Conservation (phyloP, 2,113 vertebrate species). For the Brachyhypopomus occidentalis region DNA sequence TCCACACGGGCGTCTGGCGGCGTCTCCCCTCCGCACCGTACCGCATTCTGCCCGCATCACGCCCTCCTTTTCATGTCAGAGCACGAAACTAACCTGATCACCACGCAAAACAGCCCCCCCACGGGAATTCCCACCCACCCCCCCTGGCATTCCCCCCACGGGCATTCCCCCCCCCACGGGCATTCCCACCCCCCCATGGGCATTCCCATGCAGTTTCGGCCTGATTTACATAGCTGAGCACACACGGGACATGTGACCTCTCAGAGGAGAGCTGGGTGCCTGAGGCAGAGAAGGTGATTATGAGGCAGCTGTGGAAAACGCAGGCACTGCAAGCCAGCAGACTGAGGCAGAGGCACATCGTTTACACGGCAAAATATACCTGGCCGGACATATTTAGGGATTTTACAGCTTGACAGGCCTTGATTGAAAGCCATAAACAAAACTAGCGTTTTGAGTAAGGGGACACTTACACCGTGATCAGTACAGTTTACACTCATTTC, state of each 20-base stretch:
- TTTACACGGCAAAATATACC: slow-evolving; percentile 19
- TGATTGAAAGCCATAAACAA: neutral
- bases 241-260: slow-evolving; percentile 42
- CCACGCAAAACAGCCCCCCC: neutral
- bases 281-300: slow-evolving; percentile 10
- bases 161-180: neutral
- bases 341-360: neutral
- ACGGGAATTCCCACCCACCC: no score
- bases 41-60: slow-evolving; percentile 44
- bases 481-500: neutral
- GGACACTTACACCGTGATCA: neutral
- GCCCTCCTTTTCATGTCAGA: slow-evolving; percentile 43
- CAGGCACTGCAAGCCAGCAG: neutral
- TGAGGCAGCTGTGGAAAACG: slow-evolving; percentile 5
- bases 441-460: neutral
- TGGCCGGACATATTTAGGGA: neutral
- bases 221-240: slow-evolving; percentile 27
- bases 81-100: slow-evolving; percentile 17
- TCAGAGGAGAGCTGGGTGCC: neutral
- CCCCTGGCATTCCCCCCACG: no score
- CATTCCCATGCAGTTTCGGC: neutral
- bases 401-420: neutral
- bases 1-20: slow-evolving; percentile 52
- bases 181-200: neutral
- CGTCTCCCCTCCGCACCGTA: slow-evolving; percentile 39